Evolutionary conservation across 2,797 vertebrate species (phyloP).

Genomic region (Myiotriccus ornatus): DNA sequence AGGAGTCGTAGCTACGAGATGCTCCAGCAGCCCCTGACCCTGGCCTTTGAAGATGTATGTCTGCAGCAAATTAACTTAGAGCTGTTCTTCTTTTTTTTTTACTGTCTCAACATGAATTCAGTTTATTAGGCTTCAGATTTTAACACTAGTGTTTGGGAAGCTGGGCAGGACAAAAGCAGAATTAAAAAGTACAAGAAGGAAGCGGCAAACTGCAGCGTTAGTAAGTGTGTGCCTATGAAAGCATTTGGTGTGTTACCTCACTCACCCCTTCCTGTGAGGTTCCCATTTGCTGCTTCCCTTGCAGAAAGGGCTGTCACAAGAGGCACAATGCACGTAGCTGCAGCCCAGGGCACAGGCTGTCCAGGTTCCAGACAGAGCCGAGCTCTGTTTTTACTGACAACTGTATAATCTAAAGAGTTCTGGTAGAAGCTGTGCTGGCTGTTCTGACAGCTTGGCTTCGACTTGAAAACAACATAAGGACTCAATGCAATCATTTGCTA

Average conservation of each 20-base stretch:
- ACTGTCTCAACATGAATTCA: not conserved
- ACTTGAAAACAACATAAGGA: fast-evolving
- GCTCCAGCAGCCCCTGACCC: not conserved
- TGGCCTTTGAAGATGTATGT: fast-evolving
- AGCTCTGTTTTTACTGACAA: fast-evolving
- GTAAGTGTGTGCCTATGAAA: not conserved
- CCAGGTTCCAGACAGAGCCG: not conserved
- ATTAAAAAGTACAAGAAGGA: not conserved
- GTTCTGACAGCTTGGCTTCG: not conserved
- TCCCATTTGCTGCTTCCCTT: fast-evolving
- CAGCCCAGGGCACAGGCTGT: no score
- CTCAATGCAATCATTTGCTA: not conserved
- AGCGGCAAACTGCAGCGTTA: not conserved
- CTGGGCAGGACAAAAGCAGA: not conserved
- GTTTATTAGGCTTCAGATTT: not conserved
- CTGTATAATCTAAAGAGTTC: not conserved
- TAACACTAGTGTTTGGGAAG: not conserved
- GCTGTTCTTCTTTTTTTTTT: not conserved
- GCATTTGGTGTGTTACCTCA: fast-evolving
- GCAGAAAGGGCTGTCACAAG: fast-evolving
- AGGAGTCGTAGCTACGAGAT: not conserved
- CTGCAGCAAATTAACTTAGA: not conserved
- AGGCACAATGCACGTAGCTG: not conserved
- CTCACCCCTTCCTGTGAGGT: no score
- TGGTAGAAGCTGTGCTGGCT: not conserved